Conservation (phyloP, 35 echinoderm and acorn worm genomes). For the Ophioderma brevispina region DNA sequence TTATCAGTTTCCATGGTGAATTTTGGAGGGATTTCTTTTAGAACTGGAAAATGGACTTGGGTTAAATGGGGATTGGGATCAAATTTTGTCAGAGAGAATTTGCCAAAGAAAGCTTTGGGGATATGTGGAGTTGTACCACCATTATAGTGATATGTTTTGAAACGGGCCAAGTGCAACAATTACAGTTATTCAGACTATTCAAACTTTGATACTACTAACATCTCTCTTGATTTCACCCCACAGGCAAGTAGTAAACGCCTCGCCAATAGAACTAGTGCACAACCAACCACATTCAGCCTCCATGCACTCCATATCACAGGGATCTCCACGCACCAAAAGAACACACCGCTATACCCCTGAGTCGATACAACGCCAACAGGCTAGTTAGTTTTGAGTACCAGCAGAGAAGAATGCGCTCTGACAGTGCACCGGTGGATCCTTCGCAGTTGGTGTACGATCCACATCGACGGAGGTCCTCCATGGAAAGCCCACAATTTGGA, state of each 20-base stretch:
- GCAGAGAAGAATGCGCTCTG: slow-evolving; percentile 40
- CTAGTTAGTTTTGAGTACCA: slow-evolving; percentile 15
- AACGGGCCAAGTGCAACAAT: too few relatives aligned
- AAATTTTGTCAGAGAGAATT: too few relatives aligned
- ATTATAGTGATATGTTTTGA: too few relatives aligned
- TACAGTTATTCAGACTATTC: too few relatives aligned
- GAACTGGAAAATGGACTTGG: too few relatives aligned
- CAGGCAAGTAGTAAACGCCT: not conserved
- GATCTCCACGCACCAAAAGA: not conserved
- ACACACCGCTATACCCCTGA: not conserved
- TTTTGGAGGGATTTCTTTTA: too few relatives aligned
- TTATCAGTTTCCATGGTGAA: too few relatives aligned
- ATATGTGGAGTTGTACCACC: too few relatives aligned
- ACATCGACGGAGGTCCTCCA: slow-evolving; percentile 23
- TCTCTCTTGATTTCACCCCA: too few relatives aligned
- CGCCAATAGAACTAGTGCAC: not conserved
- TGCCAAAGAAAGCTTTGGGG: too few relatives aligned
- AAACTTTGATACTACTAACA: too few relatives aligned
- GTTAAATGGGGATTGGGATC: too few relatives aligned
- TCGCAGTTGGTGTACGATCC: not conserved
- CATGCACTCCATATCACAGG: not conserved
- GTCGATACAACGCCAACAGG: slow-evolving; percentile 46
- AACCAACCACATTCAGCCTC: not conserved
- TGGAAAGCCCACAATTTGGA: slow-evolving; percentile 20
- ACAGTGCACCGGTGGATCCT: slow-evolving; percentile 55